Conservation (phyloP, 2,888 invertebrate species). For the Dryobota labecula region DNA sequence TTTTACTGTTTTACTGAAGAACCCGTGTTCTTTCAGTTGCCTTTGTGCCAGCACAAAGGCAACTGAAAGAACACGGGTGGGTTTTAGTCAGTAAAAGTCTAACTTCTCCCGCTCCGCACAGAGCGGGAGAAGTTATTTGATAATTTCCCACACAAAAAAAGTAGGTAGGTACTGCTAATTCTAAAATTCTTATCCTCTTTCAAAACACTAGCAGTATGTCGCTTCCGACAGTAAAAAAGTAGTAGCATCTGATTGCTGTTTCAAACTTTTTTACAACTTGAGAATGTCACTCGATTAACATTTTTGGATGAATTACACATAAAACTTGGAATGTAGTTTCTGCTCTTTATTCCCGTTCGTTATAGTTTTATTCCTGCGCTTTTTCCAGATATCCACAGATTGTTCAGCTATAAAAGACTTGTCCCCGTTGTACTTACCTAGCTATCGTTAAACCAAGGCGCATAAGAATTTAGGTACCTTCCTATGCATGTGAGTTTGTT, state of each 20-base stretch:
- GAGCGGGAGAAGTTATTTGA: too few relatives aligned
- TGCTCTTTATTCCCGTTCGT: neutral
- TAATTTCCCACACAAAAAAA: too few relatives aligned
- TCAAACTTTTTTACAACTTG: slow-evolving; percentile 27
- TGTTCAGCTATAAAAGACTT: slow-evolving; percentile 15
- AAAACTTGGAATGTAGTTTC: slow-evolving; percentile 12
- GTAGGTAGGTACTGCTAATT: too few relatives aligned
- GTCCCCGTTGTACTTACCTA: neutral
- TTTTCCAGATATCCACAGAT: neutral
- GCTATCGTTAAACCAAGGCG: neutral
- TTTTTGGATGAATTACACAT: slow-evolving; percentile 19
- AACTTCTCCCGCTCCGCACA: too few relatives aligned
- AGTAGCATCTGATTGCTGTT: neutral
- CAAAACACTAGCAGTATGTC: neutral
- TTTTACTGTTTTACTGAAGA: too few relatives aligned
- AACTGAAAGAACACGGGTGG: too few relatives aligned
- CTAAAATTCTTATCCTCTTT: neutral
- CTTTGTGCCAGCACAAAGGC: too few relatives aligned
- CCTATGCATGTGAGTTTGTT: neutral
- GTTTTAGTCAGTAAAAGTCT: too few relatives aligned
- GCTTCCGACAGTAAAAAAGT: neutral
- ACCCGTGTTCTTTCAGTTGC: too few relatives aligned
- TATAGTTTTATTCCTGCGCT: neutral
- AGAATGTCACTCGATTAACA: slow-evolving; percentile 37
- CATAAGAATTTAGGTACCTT: neutral